Percentiles rank a stretch among this genome's conserved stretches.
Conservation (phyloP, 2,797 vertebrate genomes). For the Danio choprae region DNA sequence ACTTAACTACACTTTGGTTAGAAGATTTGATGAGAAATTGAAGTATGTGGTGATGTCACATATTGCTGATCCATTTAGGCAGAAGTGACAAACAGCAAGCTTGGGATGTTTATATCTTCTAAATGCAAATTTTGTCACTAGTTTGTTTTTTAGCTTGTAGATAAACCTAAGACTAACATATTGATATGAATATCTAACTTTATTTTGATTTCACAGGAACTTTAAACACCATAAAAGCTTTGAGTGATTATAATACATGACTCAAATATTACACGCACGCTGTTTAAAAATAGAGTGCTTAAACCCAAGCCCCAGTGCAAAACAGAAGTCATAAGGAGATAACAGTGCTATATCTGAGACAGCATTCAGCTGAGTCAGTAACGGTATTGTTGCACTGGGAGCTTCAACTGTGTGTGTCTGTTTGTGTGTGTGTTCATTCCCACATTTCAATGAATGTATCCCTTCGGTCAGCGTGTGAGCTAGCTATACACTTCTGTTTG, state of each 20-base stretch:
- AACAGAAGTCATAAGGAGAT: slow-evolving; percentile 37
- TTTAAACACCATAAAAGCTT: background rate
- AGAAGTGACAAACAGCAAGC: too few species aligned
- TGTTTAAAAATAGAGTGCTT: background rate
- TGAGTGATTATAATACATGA: slow-evolving; percentile 1
- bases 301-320: slow-evolving; percentile 1
- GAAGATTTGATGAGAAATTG: too few species aligned
- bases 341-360: slow-evolving; percentile 18
- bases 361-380: slow-evolving; percentile 39
- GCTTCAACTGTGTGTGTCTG: background rate
- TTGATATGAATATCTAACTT: too few species aligned
- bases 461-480: slow-evolving; percentile 73
- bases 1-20: too few species aligned
- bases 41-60: too few species aligned
- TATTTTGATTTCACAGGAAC: too few species aligned
- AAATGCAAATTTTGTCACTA: too few species aligned
- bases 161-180: too few species aligned
- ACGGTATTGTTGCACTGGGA: slow-evolving; percentile 24
- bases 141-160: too few species aligned
- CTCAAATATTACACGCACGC: background rate
- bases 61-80: too few species aligned
- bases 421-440: slow-evolving; percentile 33
- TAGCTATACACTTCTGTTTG: slow-evolving; percentile 45
- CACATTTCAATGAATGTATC: slow-evolving; percentile 73
- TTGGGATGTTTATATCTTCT: too few species aligned